Evolutionary conservation across 1,140 invertebrate species (phyloP), one percentile per base, ranked within the genome.

Genomic region (Cecropterus lyciades): DNA sequence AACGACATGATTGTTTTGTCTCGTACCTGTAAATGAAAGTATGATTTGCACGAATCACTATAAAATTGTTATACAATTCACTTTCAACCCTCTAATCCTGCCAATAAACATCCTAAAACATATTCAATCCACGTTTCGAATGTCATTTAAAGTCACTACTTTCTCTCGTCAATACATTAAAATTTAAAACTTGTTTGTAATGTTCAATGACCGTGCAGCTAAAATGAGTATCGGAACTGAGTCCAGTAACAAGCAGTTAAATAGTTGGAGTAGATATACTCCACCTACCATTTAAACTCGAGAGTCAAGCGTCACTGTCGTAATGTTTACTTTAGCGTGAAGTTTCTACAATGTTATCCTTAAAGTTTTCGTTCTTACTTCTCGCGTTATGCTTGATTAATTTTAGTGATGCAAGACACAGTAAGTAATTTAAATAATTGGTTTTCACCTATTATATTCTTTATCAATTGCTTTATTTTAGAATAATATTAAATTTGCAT

Each of bases 141-240:
- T 76, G 71, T 70, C 69, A 72, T 77, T 82, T 73, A 69, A 72
- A 80, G 69, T 69, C 62, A 69, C 73, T 70, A 89, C 87, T 90
- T 91, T 90, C 89, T 80, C 86, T 80, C 59, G 69, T 53, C 71
- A 59, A 70, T 64, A 55, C 86, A 88, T 89, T 90, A 82, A 90
- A 89, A 91, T 91, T 89, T 88, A 82, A 89, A 91, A 90, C 87
- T 88, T 86, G 89, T 91, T 91, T 80, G 76, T 77, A 67, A 69
- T 77, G 75, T 65, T 84, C 79, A 80, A 68, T 80, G 77, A 82
- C 73, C 73, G 77, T 80, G 66, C 70, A 77, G 70, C 72, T 75
- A 82, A 87, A 76, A n/a, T 79, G 77, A 79, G 75, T 72, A 84
- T 85, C 69, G 77, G 65, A 77, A 81, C 75, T 78, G 77, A 76